Evolutionary conservation across 2,113 vertebrate species (phyloP), one percentile per base, ranked within the genome.

Genomic region (Corapipo altera): DNA sequence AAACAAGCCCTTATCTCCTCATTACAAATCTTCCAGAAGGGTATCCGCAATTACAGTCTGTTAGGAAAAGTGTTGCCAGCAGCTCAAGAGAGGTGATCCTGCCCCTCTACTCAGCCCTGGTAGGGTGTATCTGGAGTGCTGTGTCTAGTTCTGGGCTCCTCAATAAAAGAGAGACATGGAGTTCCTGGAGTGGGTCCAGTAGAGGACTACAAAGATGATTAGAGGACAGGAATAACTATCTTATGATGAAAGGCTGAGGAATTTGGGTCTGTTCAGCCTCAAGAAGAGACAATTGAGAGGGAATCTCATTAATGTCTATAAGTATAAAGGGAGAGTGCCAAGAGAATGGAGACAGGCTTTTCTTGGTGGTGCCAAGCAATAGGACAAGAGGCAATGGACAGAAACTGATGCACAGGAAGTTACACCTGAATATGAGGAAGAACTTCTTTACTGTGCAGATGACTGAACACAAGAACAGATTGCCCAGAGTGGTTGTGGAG

Each of bases 31-130:
- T 52, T 7, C 51, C 23, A 5, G 51, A 52, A 52, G 26, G 26
- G 51, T 16, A 28, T 52, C 51, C 10, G 8, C 26, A 15, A 15
- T 28, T 52, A 52, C 26, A 28, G 26, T 28, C 51, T 52, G 26
- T 20, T 6, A 13, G 6, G 32, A 16, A 43, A 27, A 58, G 3
- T 43, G 35, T 0, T 27, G 32, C 32, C 76, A 33, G 43, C 27
- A 49, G 8, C 15, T 4, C 0, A 1, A 79, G 20, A 59, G 22
- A 57, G 1, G 11, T 13, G 43, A 32, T 65, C 26, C 41, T 79
- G 75, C 16, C 49, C 48, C 21, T 23, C 43, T 66, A 0, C 59
- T 58, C 17, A 73, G 18, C 51, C 11, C 67, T 43, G 1, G 0
- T 55, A 67, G 65, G 35, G 43, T 30, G 55, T 35, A 49, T 9